Conservation (phyloP, 2,113 vertebrate species). For the Tauraco erythrolophus region DNA sequence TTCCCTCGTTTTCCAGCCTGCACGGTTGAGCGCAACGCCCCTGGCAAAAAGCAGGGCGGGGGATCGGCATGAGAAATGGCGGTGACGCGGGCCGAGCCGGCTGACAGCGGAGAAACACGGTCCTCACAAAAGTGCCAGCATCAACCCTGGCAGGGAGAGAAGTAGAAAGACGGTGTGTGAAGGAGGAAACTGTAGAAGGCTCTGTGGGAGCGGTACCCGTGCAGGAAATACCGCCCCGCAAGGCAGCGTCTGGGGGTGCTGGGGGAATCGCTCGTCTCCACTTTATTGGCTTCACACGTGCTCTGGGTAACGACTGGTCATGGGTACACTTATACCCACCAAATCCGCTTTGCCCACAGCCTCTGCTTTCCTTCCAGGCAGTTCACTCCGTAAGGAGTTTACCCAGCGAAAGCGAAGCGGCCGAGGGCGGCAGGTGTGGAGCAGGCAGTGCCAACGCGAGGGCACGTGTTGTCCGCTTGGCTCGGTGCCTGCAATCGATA, state of each 20-base stretch:
- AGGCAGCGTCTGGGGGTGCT: neutral
- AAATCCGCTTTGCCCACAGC: fast-evolving
- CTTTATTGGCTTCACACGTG: neutral
- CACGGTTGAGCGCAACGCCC: fast-evolving
- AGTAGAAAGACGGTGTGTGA: neutral
- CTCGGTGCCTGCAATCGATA: neutral
- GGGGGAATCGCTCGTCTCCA: neutral
- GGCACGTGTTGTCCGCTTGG: fast-evolving
- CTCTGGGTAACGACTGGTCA: neutral
- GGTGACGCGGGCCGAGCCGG: neutral
- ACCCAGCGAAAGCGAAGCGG: fast-evolving
- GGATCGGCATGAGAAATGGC: fast-evolving
- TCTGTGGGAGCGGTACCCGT: neutral
- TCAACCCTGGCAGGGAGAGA: neutral
- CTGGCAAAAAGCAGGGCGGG: neutral
- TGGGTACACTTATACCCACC: neutral
- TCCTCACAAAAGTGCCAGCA: neutral
- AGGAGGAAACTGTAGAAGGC: neutral
- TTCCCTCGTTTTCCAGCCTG: neutral
- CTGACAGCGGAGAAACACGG: neutral
- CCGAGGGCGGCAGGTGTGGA: neutral
- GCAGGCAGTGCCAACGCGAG: fast-evolving
- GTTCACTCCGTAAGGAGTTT: too few species aligned
- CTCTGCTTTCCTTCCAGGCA: neutral
- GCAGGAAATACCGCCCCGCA: neutral